phyloP scores from a whole-genome alignment of 2,797 vertebrate genomes.

The Aphelocoma californica region DNA sequence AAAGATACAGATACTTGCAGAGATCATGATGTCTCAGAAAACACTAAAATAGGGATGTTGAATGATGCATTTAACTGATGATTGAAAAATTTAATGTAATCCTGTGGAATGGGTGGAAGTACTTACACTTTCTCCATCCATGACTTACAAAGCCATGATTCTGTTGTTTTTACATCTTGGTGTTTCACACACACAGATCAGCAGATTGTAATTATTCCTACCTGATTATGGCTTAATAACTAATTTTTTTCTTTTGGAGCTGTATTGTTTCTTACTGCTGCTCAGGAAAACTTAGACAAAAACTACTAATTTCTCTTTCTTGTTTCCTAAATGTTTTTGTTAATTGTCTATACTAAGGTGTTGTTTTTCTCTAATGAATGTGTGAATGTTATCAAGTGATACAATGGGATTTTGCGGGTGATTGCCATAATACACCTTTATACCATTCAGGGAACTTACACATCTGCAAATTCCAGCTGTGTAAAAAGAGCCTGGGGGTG shows the following conservation, averaged over 20 bases:
- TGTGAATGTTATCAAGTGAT: neutral
- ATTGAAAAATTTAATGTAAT: neutral
- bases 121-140: rapidly evolving
- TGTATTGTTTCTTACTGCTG: neutral
- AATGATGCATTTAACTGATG: neutral
- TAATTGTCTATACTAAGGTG: neutral
- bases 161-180: neutral
- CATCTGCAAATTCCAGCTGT: neutral
- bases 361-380: neutral
- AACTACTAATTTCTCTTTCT: neutral
- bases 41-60: neutral
- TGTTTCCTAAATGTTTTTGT: neutral
- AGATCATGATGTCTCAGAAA: neutral
- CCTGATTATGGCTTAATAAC: neutral
- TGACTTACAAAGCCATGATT: neutral
- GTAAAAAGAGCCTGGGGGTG: neutral
- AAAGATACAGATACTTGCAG: neutral
- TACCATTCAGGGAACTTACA: neutral
- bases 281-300: neutral
- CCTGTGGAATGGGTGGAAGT: neutral
- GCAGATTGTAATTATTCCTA: neutral
- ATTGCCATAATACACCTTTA: neutral
- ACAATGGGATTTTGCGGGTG: neutral
- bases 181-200: neutral
- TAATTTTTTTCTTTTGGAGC: neutral